phyloP scores from a whole-genome alignment of 2,888 invertebrate genomes.

The Protonemura montana region DNA sequence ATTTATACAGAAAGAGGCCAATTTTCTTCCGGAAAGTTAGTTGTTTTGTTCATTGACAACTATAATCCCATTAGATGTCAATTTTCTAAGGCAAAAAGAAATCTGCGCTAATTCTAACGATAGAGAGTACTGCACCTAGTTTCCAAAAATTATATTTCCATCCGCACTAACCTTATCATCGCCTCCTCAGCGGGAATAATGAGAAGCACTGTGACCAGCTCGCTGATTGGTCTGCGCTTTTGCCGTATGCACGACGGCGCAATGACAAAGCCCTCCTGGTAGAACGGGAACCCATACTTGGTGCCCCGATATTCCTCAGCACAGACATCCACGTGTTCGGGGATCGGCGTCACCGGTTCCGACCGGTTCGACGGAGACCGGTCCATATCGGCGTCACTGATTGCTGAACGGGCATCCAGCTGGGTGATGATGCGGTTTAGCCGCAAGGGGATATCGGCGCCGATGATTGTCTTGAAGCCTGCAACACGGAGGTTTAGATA shows the following conservation, averaged over 20 bases:
- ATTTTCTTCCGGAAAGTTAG: too few species aligned
- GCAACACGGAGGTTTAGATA: neutral
- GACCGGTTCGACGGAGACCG: neutral
- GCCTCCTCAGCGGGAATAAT: slow-evolving; percentile 41
- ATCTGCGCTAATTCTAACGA: too few species aligned
- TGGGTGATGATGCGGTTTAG: slow-evolving; percentile 47
- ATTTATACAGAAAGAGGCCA: too few species aligned
- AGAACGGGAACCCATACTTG: slow-evolving; percentile 49
- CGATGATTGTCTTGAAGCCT: neutral
- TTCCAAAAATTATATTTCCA: too few species aligned
- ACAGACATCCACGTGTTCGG: slow-evolving; percentile 45
- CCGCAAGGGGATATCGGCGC: slow-evolving; percentile 43
- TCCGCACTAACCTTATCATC: neutral
- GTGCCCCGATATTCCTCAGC: slow-evolving; percentile 46
- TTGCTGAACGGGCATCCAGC: slow-evolving; percentile 46
- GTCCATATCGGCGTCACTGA: slow-evolving; percentile 44
- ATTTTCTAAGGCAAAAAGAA: too few species aligned
- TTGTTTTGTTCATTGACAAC: too few species aligned
- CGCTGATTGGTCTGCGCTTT: slow-evolving; percentile 46
- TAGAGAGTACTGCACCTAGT: too few species aligned
- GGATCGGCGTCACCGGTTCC: slow-evolving; percentile 16
- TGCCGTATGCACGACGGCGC: slow-evolving; percentile 39
- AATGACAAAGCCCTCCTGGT: slow-evolving; percentile 49
- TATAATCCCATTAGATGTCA: too few species aligned
- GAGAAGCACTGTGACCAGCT: slow-evolving; percentile 46